These are phyloP conservation scores for Vicugna pacos DNA, from an alignment of 2,113 vertebrate genomes.

Conservation along the genomic window DNA sequence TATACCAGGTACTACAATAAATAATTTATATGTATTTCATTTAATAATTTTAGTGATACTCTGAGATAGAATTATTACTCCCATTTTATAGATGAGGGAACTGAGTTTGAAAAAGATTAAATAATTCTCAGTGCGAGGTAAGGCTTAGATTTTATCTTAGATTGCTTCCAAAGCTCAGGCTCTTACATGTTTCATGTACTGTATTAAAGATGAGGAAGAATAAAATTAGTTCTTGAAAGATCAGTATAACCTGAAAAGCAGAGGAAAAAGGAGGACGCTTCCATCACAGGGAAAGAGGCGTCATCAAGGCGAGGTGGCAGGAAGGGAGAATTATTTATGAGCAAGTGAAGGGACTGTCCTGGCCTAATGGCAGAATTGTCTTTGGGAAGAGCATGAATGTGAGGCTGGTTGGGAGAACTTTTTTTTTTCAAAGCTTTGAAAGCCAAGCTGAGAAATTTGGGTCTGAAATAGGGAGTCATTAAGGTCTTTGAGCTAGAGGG, in stretches of 20 bases:
- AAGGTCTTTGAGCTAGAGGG: not conserved
- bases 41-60: not conserved
- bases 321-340: no score
- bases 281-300: not conserved
- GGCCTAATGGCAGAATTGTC: not conserved
- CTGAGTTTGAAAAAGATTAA: not conserved
- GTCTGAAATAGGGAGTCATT: constrained; percentile 37
- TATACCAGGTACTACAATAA: not conserved
- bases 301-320: not conserved
- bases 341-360: not conserved
- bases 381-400: not conserved
- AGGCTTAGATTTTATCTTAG: not conserved
- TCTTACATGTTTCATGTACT: not conserved
- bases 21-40: not conserved
- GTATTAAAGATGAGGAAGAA: not conserved
- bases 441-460: not conserved
- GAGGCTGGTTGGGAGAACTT: not conserved
- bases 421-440: not conserved
- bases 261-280: not conserved
- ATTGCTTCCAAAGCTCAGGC: not conserved
- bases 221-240: not conserved
- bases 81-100: not conserved
- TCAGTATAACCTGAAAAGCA: not conserved
- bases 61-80: not conserved
- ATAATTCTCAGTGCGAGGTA: not conserved